Conservation (phyloP, 2,888 invertebrate genomes). For the Rhingia rostrata region DNA sequence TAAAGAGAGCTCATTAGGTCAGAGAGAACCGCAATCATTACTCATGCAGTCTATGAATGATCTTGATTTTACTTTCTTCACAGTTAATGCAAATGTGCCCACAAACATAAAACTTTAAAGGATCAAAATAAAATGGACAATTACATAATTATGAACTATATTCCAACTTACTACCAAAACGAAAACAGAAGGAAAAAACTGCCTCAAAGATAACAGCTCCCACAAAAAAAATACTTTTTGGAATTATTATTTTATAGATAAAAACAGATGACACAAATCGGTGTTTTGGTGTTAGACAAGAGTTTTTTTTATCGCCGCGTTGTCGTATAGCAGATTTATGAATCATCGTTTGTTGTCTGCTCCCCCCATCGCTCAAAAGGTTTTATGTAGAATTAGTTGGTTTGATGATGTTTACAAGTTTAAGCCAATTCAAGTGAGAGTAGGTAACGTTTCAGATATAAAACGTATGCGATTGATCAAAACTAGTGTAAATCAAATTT, state of each 20-base stretch:
- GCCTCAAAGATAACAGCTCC: constrained; percentile 4
- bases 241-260: constrained; percentile 27
- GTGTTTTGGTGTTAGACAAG: neutral
- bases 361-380: constrained; percentile 17
- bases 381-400: constrained; percentile 4
- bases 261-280: constrained; percentile 11
- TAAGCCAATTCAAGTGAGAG: constrained; percentile 18
- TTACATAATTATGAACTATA: constrained; percentile 12
- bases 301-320: neutral
- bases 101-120: too few relatives aligned
- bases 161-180: neutral
- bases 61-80: constrained; percentile 1
- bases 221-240: constrained; percentile 5
- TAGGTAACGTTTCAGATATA: neutral
- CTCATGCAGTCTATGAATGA: neutral
- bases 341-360: constrained; percentile 42
- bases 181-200: neutral
- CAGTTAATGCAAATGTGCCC: too few relatives aligned
- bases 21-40: constrained; percentile 27
- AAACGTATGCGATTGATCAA: neutral
- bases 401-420: constrained; percentile 47
- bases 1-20: constrained; percentile 48
- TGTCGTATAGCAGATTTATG: constrained; percentile 16
- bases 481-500: neutral
- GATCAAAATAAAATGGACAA: neutral